phyloP scores from a whole-genome alignment of 1,140 invertebrate genomes.

The Hirudo medicinalis region DNA sequence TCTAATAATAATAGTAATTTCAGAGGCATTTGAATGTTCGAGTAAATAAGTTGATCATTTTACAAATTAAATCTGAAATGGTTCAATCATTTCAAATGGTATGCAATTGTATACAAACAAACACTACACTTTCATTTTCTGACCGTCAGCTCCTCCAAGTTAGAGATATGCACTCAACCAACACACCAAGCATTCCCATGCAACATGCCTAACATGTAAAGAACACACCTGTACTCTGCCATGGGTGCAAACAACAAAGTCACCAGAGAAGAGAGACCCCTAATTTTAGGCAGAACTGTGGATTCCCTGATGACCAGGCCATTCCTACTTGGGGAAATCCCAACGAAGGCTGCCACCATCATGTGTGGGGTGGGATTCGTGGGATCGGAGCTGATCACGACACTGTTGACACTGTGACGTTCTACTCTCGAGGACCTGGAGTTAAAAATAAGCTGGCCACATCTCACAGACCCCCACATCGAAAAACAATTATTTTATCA shows the following conservation, averaged over 20 bases:
- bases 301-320: neutral
- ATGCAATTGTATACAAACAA: neutral
- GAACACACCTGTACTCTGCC: neutral
- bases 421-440: neutral
- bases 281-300: slow-evolving; percentile 4
- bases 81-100: neutral
- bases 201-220: neutral
- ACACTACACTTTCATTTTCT: no score
- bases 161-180: neutral
- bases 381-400: neutral
- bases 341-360: neutral
- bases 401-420: neutral
- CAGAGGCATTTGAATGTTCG: neutral
- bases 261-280: neutral
- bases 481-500: no score
- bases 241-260: neutral
- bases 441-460: neutral
- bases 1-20: neutral
- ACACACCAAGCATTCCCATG: neutral
- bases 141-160: neutral
- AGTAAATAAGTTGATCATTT: neutral
- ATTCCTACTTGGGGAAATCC: neutral
- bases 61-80: neutral
- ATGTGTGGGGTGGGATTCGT: neutral
- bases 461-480: no score